These are phyloP conservation scores for Clostera curtula DNA, from an alignment of 2,888 invertebrate genomes.

Conservation along the genomic window DNA sequence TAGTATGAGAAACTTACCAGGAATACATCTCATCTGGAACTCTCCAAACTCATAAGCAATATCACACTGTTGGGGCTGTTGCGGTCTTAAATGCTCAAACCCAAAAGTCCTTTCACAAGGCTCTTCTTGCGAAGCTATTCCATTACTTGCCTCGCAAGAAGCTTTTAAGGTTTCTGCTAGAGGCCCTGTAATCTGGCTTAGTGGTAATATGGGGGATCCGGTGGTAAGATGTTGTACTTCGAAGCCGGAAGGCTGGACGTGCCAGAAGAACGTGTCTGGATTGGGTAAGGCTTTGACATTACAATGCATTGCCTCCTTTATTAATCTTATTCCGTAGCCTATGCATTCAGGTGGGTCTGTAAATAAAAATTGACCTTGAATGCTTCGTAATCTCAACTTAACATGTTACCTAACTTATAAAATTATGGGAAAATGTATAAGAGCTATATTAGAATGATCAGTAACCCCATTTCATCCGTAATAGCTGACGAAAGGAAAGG, in stretches of 20 bases:
- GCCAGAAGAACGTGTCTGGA: slow-evolving; percentile 64
- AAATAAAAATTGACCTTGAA: slow-evolving; percentile 9
- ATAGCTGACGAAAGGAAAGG: neutral
- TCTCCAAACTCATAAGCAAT: slow-evolving; percentile 57
- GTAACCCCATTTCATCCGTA: no score
- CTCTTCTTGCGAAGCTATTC: slow-evolving; percentile 53
- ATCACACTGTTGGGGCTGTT: slow-evolving; percentile 56
- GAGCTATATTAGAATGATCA: no score
- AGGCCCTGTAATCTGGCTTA: slow-evolving; percentile 56
- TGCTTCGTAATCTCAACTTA: neutral
- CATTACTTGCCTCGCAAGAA: slow-evolving; percentile 59
- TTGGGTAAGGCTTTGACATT: slow-evolving; percentile 48
- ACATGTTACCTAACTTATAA: no score
- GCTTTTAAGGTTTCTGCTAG: slow-evolving; percentile 44
- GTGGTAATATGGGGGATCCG: slow-evolving; percentile 48
- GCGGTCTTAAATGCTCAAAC: slow-evolving; percentile 56
- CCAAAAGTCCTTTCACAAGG: slow-evolving; percentile 47
- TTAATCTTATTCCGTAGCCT: slow-evolving; percentile 44
- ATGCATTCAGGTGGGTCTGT: slow-evolving; percentile 62
- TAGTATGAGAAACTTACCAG: slow-evolving; percentile 34
- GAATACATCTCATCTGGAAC: slow-evolving; percentile 63
- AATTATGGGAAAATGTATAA: no score
- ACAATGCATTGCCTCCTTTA: slow-evolving; percentile 54
- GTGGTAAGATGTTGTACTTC: slow-evolving; percentile 58
- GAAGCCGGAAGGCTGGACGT: slow-evolving; percentile 47